Percentiles rank a stretch among this genome's conserved stretches.
Evolutionary conservation across 92 coral and sea anemone genomes (phyloP).

Genomic region (Umimayanthus chanpuru): DNA sequence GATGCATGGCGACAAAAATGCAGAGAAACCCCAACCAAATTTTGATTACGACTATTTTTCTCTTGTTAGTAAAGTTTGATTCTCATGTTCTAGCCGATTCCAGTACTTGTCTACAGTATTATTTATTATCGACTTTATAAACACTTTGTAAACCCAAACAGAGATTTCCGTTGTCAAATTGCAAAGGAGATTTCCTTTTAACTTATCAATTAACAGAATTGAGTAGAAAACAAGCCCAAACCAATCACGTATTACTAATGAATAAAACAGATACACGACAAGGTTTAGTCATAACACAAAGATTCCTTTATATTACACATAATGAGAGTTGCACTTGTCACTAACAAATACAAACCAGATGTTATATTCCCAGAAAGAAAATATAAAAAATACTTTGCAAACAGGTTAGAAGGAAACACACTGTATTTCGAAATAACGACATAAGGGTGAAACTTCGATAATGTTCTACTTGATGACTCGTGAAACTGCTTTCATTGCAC

Average conservation of each 20-base stretch:
- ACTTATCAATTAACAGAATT: background rate
- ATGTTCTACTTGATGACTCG: background rate
- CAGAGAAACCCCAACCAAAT: no score
- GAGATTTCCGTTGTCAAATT: background rate
- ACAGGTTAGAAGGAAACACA: background rate
- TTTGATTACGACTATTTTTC: no score
- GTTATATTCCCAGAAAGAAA: background rate
- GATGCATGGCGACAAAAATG: no score
- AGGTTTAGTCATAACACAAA: background rate
- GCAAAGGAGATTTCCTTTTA: background rate
- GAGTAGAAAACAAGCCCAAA: background rate
- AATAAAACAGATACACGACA: background rate
- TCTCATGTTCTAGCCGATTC: no score
- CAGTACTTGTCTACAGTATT: no score
- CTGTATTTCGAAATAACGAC: background rate
- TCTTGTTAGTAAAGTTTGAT: no score
- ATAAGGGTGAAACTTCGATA: background rate
- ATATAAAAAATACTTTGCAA: background rate
- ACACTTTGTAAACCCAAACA: no score
- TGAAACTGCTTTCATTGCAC: no score
- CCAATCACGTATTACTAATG: background rate
- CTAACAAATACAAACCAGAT: background rate
- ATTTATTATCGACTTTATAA: no score
- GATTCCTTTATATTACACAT: background rate
- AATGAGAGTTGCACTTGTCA: no score